These are phyloP conservation scores for Lepus europaeus DNA, from an alignment of 2,113 vertebrate genomes.

Conservation along the genomic window DNA sequence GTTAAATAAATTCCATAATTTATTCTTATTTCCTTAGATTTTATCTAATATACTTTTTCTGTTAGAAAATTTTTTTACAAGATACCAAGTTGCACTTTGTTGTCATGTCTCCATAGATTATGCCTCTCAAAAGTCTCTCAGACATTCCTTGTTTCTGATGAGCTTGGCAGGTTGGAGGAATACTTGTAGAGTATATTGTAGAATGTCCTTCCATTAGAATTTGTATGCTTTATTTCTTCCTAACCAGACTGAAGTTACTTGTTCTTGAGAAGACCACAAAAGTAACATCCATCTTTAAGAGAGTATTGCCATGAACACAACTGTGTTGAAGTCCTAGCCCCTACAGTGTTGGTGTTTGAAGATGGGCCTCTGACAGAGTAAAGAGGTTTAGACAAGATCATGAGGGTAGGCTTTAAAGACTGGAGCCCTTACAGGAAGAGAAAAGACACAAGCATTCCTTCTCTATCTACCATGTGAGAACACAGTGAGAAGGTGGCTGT, in stretches of 20 bases:
- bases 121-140: neutral
- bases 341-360: neutral
- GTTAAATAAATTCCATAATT: neutral
- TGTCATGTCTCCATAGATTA: neutral
- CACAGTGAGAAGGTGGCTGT: neutral
- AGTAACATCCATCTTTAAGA: neutral
- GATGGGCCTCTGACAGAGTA: neutral
- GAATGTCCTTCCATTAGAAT: neutral
- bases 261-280: neutral
- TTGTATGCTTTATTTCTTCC: neutral
- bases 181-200: neutral
- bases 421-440: neutral
- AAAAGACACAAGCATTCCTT: neutral
- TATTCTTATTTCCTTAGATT: slow-evolving; percentile 10
- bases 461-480: neutral
- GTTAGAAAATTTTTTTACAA: neutral
- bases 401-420: too few relatives aligned
- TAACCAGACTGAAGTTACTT: neutral
- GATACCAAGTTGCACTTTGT: neutral
- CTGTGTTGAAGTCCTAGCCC: neutral
- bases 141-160: neutral
- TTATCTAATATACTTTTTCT: neutral
- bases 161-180: neutral
- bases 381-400: neutral
- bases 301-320: neutral